These are phyloP conservation scores for Apus apus DNA, from an alignment of 2,113 vertebrate genomes.

Conservation along the genomic window DNA sequence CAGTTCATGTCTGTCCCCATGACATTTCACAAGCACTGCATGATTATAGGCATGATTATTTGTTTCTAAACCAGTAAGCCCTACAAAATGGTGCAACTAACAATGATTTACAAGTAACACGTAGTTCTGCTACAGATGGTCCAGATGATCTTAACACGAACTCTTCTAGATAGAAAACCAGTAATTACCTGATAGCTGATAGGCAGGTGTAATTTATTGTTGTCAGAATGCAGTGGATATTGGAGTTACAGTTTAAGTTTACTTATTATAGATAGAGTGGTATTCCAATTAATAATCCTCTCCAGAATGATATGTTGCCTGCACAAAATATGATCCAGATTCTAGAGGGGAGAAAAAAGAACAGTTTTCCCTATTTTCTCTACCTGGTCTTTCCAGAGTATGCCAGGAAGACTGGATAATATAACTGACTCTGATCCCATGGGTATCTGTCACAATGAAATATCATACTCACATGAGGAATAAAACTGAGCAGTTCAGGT, in stretches of 20 bases:
- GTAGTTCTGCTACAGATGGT: background rate
- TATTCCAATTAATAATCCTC: background rate
- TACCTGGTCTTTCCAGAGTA: background rate
- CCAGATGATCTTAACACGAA: background rate
- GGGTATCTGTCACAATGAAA: background rate
- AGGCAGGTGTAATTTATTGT: background rate
- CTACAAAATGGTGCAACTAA: background rate
- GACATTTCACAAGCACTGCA: background rate
- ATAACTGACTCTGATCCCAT: background rate
- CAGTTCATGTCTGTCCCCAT: background rate
- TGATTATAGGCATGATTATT: background rate
- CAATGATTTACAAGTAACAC: background rate
- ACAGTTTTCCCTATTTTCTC: background rate
- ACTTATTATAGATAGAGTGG: background rate
- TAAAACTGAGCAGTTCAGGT: background rate
- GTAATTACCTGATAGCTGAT: background rate
- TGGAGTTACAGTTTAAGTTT: background rate
- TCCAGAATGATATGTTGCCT: background rate
- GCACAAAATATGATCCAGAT: background rate
- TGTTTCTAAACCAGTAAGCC: background rate
- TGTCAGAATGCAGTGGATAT: background rate
- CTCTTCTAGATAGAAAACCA: background rate
- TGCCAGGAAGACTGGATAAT: background rate
- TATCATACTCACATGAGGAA: background rate
- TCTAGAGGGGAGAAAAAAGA: too few species aligned